Base-by-base conservation (phyloP, 1,140 invertebrate genomes). In the Aphaenogaster ashmeadi region DNA sequence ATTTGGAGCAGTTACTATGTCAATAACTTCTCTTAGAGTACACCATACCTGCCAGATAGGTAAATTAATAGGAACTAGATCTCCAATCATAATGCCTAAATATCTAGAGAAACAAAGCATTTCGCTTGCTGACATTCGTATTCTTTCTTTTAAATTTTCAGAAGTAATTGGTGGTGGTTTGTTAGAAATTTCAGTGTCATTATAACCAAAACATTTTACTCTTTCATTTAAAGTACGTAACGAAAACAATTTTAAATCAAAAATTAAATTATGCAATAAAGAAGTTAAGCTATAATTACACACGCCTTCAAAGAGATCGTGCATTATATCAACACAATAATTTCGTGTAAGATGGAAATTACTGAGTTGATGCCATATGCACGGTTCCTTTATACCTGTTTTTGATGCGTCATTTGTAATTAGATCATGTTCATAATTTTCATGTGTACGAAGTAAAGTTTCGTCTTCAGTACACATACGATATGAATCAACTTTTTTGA, bases 251-350 rank as follows among this genome's bases (percentile, higher is more conserved):
- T 60, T 60, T 60, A 60, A 60, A 60, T 27, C 21, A 60, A 27
- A 60, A 60, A 60, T 60, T 60, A 60, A 60, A 60, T 60, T 60
- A 27, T 27, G 9, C 56, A 60, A 60, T 60, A 60, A 60, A 60
- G 7, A 27, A 27, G 9, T 60, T 38, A 64, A 64, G 6, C 15
- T 36, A 38, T 38, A 64, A 64, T 64, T 33, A 36, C 62, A 64
- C 27, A 38, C 33, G 5, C 33, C 62, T 64, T 64, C 33, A 36
- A 64, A 36, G 27, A 64, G 33, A n/a, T 64, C 62, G 6, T 64
- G 62, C 33, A 64, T 64, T 18, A 64, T 64, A 18, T 64, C 62
- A 36, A 36, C 62, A 38, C 27, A 33, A 64, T 36, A 18, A 64
- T 64, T 36, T 36, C 13, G 27, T 36, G 13, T 64, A 36, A 38